Evolutionary conservation across 2,888 invertebrate genomes (phyloP).

Genomic region (Aporophyla lueneburgensis): DNA sequence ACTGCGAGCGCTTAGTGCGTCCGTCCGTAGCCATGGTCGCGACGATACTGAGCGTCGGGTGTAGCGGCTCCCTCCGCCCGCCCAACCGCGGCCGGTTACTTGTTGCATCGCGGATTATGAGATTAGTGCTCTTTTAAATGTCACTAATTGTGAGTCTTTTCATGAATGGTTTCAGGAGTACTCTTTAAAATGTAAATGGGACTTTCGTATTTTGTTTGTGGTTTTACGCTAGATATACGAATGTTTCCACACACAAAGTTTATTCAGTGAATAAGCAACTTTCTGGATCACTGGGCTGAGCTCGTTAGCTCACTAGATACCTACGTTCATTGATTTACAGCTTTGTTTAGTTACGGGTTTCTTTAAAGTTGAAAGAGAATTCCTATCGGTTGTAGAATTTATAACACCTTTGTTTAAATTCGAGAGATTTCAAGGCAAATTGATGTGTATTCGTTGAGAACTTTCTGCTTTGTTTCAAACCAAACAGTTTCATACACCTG

Average conservation of each 20-base stretch:
- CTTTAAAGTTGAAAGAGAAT: conserved; percentile 48
- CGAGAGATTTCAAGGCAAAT: conserved; percentile 7
- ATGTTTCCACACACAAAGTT: conserved; percentile 45
- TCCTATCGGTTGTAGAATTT: conserved; percentile 45
- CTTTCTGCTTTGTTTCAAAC: conserved; percentile 36
- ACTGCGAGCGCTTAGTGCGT: conserved; percentile 93
- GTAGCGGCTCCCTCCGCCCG: conserved; percentile 62
- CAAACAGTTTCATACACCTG: conserved; percentile 14
- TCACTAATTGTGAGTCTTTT: conserved; percentile 75
- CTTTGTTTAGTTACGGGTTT: conserved; percentile 51
- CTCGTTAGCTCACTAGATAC: conserved; percentile 56
- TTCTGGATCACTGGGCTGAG: conserved; percentile 58
- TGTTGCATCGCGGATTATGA: conserved; percentile 84
- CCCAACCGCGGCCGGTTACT: conserved; percentile 78
- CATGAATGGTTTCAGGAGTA: conserved; percentile 65
- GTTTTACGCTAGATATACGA: conserved; percentile 25
- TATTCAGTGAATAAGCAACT: conserved; percentile 56
- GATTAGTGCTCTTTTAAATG: conserved; percentile 82
- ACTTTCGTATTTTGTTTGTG: conserved; percentile 22
- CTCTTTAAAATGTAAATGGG: conserved; percentile 29
- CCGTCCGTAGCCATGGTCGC: conserved; percentile 92
- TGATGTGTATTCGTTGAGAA: conserved; percentile 14
- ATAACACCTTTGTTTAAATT: conserved; percentile 40
- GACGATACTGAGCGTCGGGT: conserved; percentile 82
- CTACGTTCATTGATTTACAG: conserved; percentile 57